These are phyloP conservation scores for Cactoblastis cactorum DNA, from an alignment of 2,888 invertebrate species.

Conservation along the genomic window DNA sequence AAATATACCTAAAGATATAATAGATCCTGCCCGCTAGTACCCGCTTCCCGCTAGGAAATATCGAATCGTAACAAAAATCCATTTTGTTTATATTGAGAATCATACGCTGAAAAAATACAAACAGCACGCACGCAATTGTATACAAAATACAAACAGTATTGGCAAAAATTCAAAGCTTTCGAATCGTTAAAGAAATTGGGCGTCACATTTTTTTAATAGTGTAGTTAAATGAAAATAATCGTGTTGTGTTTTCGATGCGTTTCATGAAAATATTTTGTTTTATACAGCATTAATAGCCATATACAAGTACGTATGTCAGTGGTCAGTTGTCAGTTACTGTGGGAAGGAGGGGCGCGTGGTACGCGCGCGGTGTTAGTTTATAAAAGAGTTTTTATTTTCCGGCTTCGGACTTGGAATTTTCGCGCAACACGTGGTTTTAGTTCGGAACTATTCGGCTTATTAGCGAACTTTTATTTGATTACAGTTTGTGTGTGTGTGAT, in stretches of 20 bases:
- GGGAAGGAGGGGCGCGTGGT: conserved; percentile 53
- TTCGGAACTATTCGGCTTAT: conserved; percentile 51
- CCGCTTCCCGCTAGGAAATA: too few species aligned
- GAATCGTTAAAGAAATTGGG: conserved; percentile 28
- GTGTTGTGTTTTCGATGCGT: conserved; percentile 50
- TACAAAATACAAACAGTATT: conserved; percentile 30
- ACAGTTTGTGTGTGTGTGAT: conserved; percentile 42
- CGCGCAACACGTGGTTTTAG: conserved; percentile 63
- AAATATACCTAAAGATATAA: too few species aligned
- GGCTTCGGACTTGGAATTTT: conserved; percentile 25
- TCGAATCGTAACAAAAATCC: too few species aligned
- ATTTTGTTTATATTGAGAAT: conserved; percentile 1
- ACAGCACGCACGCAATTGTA: conserved; percentile 21
- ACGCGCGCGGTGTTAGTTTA: conserved; percentile 43
- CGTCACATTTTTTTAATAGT: conserved; percentile 24
- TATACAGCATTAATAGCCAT: conserved; percentile 47
- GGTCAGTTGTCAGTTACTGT: conserved; percentile 69
- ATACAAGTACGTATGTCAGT: conserved; percentile 49
- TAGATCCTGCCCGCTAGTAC: too few species aligned
- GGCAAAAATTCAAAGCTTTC: conserved; percentile 40
- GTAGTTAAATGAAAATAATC: too few species aligned
- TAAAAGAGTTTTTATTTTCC: conserved; percentile 47
- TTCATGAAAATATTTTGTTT: conserved; percentile 69
- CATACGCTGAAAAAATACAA: conserved; percentile 15
- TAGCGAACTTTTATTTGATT: conserved; percentile 42